A percentile compares a stretch with the other conserved stretches of the same genome.
Evolutionary conservation across 2,888 invertebrate genomes (phyloP).

Genomic region (Hirtodrosophila cameraria): DNA sequence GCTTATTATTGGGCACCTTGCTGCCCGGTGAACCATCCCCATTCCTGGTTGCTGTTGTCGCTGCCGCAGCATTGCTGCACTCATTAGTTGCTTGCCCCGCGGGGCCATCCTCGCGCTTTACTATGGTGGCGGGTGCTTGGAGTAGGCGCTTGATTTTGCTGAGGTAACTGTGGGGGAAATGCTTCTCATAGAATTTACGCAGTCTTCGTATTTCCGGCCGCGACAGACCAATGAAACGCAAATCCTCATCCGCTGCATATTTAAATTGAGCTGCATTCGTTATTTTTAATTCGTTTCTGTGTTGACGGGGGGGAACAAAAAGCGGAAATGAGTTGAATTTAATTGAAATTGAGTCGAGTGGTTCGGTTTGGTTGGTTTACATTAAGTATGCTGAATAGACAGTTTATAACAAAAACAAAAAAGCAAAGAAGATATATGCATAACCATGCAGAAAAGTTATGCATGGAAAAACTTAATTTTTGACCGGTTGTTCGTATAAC

Average conservation of each 20-base stretch:
- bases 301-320: constrained; percentile 76
- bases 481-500: too few species aligned
- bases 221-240: constrained; percentile 95
- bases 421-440: too few species aligned
- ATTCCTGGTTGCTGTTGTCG: constrained; percentile 37
- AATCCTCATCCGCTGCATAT: constrained; percentile 96
- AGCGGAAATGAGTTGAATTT: constrained; percentile 11
- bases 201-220: constrained; percentile 97
- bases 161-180: constrained; percentile 96
- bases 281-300: constrained; percentile 94
- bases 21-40: constrained; percentile 84
- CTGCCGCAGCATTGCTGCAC: constrained; percentile 31
- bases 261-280: constrained; percentile 95
- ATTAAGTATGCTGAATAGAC: too few species aligned
- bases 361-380: too few species aligned
- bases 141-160: constrained; percentile 95
- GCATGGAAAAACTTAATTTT: too few species aligned
- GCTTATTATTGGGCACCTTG: constrained; percentile 88
- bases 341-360: constrained; percentile 3
- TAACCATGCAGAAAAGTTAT: too few species aligned
- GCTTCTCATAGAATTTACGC: constrained; percentile 96
- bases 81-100: constrained; percentile 39
- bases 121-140: constrained; percentile 84
- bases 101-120: constrained; percentile 79
- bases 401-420: too few species aligned